Evolutionary conservation across 2,113 vertebrate species (phyloP).

Genomic region (Cynocephalus volans): DNA sequence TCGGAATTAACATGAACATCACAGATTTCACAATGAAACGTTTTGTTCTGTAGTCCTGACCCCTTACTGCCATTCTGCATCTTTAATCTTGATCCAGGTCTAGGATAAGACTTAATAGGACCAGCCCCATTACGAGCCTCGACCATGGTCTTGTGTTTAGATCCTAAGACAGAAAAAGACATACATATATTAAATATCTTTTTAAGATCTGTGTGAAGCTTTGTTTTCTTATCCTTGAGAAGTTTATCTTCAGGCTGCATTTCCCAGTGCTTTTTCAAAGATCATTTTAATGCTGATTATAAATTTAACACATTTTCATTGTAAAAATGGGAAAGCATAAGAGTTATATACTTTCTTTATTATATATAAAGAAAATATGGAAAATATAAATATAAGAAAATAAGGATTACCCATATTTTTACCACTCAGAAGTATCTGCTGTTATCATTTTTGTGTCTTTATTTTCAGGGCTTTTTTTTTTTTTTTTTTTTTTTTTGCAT

Average conservation of each 20-base stretch:
- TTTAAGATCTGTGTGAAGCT: background rate
- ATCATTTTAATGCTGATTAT: conserved; percentile 19
- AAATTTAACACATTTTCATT: conserved; percentile 7
- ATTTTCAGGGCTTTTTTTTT: background rate
- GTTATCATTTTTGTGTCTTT: conserved; percentile 25
- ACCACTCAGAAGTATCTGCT: background rate
- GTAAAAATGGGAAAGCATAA: conserved; percentile 14
- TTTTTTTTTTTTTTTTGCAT: background rate
- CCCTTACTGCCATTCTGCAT: conserved; percentile 92
- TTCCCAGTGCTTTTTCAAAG: background rate
- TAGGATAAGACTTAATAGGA: conserved; percentile 97
- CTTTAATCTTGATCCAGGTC: conserved; percentile 96
- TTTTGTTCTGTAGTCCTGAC: conserved; percentile 98
- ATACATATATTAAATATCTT: background rate
- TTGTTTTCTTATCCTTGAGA: conserved; percentile 39
- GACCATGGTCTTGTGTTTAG: conserved; percentile 99
- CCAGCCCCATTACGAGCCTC: conserved; percentile 97
- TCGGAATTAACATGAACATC: conserved; percentile 99
- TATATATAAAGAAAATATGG: background rate
- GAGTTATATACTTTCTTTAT: background rate
- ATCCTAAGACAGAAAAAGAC: conserved; percentile 88
- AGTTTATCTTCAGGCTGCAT: conserved; percentile 1
- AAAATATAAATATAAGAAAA: conserved; percentile 48
- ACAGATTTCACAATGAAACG: conserved; percentile 99
- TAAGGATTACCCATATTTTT: background rate